Conservation (phyloP, 2,113 vertebrate species). For the Pycnonotus jocosus region DNA sequence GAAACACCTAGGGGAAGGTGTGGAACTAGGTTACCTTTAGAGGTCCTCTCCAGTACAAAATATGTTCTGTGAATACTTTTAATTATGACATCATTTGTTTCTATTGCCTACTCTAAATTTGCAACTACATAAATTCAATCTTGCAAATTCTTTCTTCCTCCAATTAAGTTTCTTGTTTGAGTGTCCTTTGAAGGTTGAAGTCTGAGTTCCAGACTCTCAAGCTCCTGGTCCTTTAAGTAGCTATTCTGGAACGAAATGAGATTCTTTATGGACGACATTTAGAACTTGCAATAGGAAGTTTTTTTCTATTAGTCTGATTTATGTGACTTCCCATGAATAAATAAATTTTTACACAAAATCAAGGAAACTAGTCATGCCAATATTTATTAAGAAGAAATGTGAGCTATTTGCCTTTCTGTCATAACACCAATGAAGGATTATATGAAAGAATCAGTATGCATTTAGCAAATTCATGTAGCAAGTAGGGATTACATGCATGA, state of each 20-base stretch:
- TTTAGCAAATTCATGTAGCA: not conserved
- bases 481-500: not conserved
- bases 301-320: not conserved
- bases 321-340: not conserved
- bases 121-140: not conserved
- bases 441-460: not conserved
- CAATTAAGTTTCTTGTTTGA: not conserved
- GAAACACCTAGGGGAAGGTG: not conserved
- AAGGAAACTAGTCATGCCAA: not conserved
- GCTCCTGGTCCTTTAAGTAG: not conserved
- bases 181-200: not conserved
- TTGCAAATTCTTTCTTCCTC: not conserved
- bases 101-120: not conserved
- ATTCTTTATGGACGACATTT: not conserved
- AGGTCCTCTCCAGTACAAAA: not conserved
- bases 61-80: not conserved
- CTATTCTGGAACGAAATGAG: not conserved
- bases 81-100: not conserved
- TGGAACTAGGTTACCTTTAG: not conserved
- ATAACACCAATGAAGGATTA: not conserved
- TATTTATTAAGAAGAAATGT: not conserved
- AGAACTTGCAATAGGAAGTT: not conserved
- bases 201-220: not conserved
- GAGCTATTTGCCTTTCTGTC: not conserved
- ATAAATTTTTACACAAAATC: not conserved